Evolutionary conservation across 2,113 vertebrate genomes (phyloP), one percentile per base, ranked within the genome.

Genomic region (Lophius piscatorius): DNA sequence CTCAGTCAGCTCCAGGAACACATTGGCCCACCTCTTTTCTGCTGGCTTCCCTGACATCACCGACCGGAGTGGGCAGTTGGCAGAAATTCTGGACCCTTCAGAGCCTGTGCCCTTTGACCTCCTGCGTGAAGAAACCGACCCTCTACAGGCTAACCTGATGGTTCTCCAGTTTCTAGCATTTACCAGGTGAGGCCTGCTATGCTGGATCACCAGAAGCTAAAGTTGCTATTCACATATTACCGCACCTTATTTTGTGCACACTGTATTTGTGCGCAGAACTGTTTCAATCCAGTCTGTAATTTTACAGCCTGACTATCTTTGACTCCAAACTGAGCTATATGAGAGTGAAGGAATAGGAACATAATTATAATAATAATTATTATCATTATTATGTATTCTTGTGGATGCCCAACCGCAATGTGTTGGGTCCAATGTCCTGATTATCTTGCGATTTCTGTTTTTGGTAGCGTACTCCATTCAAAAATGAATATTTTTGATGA

Each of bases 161-260:
- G 78, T 96, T 62, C 88, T 99, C 39, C 95, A 96, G 80, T 97
- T 99, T 47, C 90, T 97, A 22, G 94, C 95, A 5, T 93, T 96
- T 23, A 92, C 91, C 84, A 96, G 96, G 97, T 98, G 78, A 80
- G 76, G 22, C 16, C 18, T 41, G 33, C 40, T 10, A 28, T 39
- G 9, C 33, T 51, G 13, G 5, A 44, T 46, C 49, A 35, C 12
- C 10, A 35, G 17, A 36, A 31, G 33, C 35, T 21, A 21, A 20
- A 17, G 44, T 31, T 18, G 5, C 11, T 29, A 29, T 23, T 42
- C 21, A 65, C 36, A 41, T 13, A 54, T 1, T 26, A 9, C 17
- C 42, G 36, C 26, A 14, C 26, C 28, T 56, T 4, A 26, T 52
- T 16, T 45, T 3, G 12, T 41, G 26, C 24, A 48, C 20, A 57